These are phyloP conservation scores for Leptopilina drosophilae DNA, from an alignment of 2,888 invertebrate genomes.

Conservation along the genomic window DNA sequence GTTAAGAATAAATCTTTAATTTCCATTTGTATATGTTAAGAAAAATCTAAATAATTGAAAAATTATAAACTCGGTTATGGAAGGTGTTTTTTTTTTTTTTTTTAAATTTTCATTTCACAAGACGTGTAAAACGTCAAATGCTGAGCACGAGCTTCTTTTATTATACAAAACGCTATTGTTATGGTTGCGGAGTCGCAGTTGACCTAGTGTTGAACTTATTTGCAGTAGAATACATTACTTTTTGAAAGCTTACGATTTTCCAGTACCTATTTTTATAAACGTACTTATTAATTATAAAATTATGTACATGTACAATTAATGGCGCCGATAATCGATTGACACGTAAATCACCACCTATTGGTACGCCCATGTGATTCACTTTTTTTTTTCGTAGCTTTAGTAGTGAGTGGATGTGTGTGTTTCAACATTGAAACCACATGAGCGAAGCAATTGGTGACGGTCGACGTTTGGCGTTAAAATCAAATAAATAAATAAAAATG, in stretches of 20 bases:
- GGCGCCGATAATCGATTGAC: conserved; percentile 60
- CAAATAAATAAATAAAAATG: conserved; percentile 58
- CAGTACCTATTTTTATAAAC: conserved; percentile 61
- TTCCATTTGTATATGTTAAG: too few species aligned
- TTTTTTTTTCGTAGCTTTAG: conserved; percentile 63
- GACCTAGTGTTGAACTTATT: conserved; percentile 76
- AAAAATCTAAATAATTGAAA: background rate
- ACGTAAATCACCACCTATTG: conserved; percentile 55
- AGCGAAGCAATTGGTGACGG: conserved; percentile 72
- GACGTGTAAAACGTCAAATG: conserved; percentile 43
- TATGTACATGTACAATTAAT: conserved; percentile 43
- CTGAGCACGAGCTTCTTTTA: conserved; percentile 54
- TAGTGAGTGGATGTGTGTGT: conserved; percentile 75
- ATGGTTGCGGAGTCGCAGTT: conserved; percentile 78
- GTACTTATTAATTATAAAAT: conserved; percentile 49
- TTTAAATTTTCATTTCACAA: conserved; percentile 26
- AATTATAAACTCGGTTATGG: conserved; percentile 41
- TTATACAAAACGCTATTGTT: conserved; percentile 68
- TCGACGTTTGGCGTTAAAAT: conserved; percentile 70
- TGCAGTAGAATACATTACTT: conserved; percentile 77
- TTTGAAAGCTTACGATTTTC: conserved; percentile 74
- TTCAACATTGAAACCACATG: conserved; percentile 66
- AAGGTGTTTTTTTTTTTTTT: conserved; percentile 8
- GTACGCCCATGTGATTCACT: conserved; percentile 64
- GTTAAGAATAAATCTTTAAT: too few species aligned